Evolutionary conservation across 2,797 vertebrate species (phyloP).

Genomic region (Tadarida brasiliensis): DNA sequence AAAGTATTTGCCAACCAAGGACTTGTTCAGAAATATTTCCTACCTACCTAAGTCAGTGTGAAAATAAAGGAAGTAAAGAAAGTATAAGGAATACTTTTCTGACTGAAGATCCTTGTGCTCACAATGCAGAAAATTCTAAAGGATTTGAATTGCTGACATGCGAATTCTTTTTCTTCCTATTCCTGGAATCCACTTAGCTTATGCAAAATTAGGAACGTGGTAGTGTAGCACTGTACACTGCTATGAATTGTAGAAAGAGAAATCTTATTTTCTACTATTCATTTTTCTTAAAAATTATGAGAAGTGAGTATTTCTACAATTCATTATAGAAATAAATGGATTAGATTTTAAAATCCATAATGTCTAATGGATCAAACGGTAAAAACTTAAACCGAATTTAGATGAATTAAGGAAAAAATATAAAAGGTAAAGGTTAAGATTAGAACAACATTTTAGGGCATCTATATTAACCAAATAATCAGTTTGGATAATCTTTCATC

Average conservation of each 20-base stretch:
- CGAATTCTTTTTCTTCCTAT: conserved; percentile 8
- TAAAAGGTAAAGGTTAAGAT: background rate
- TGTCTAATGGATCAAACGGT: background rate
- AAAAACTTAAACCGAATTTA: background rate
- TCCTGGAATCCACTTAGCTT: background rate
- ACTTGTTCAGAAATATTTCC: conserved; percentile 72
- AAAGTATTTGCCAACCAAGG: conserved; percentile 39
- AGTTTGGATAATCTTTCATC: background rate
- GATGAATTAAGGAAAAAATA: conserved; percentile 9
- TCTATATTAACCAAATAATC: background rate
- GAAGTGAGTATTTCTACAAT: background rate
- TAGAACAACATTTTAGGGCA: background rate
- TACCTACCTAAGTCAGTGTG: conserved; percentile 18
- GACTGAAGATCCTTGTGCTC: conserved; percentile 7
- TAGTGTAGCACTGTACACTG: background rate
- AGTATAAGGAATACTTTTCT: conserved; percentile 18
- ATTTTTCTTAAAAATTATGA: background rate
- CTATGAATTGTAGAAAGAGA: background rate
- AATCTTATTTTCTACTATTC: background rate
- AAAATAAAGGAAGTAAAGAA: conserved; percentile 64
- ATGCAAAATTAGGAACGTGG: background rate
- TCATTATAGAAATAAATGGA: background rate
- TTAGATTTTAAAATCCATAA: background rate
- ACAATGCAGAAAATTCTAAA: conserved; percentile 52
- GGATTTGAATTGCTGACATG: conserved; percentile 50